Evolutionary conservation across 2,888 invertebrate species (phyloP).

Genomic region (Eulithis testata): DNA sequence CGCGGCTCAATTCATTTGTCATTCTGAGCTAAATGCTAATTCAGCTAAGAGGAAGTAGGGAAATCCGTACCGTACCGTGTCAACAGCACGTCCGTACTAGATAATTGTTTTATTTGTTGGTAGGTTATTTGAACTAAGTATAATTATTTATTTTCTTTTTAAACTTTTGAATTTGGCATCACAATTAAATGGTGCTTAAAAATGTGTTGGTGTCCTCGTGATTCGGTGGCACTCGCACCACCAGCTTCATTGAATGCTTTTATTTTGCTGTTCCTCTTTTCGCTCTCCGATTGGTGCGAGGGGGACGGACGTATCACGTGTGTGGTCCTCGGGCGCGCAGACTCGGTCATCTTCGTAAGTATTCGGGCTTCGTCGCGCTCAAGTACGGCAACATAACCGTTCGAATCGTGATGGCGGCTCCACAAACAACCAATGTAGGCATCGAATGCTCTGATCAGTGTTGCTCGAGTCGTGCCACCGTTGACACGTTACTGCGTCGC

Average conservation of each 20-base stretch:
- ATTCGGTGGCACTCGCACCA: slow-evolving; percentile 62
- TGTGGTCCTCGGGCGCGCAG: slow-evolving; percentile 72
- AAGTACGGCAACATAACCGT: slow-evolving; percentile 80
- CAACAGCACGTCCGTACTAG: not conserved
- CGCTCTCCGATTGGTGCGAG: slow-evolving; percentile 62
- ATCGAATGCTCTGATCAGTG: slow-evolving; percentile 70
- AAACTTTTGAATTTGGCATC: slow-evolving; percentile 44
- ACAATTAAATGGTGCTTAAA: slow-evolving; percentile 49
- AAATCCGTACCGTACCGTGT: not conserved
- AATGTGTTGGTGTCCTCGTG: slow-evolving; percentile 52
- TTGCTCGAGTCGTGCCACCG: slow-evolving; percentile 74
- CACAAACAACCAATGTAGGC: slow-evolving; percentile 79
- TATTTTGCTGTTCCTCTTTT: slow-evolving; percentile 72
- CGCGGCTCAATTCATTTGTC: slow-evolving; percentile 6
- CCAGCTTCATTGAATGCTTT: slow-evolving; percentile 77
- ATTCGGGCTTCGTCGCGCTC: slow-evolving; percentile 67
- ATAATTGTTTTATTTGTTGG: not conserved
- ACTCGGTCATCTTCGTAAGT: slow-evolving; percentile 65
- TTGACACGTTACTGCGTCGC: slow-evolving; percentile 63
- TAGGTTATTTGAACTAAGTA: slow-evolving; percentile 5
- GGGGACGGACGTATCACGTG: slow-evolving; percentile 71
- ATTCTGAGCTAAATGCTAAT: slow-evolving; percentile 1
- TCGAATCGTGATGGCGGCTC: slow-evolving; percentile 83
- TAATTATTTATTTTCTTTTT: slow-evolving; percentile 30
- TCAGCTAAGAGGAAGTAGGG: slow-evolving; percentile 3